Conservation (phyloP, 2,888 invertebrate species). For the Marronus borbonicus region DNA sequence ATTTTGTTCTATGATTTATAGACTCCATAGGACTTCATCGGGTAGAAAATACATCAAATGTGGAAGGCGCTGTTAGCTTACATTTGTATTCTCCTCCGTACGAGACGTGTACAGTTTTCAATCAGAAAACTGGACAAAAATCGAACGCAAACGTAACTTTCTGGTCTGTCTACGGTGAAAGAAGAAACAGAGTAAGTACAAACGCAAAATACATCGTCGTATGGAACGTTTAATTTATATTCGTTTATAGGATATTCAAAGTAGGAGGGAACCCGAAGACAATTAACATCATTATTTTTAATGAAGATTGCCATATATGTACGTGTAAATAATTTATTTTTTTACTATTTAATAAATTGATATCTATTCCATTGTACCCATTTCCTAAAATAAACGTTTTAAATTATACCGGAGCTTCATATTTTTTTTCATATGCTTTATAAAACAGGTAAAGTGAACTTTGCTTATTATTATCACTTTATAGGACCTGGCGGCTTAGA, state of each 20-base stretch:
- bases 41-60: conserved; percentile 94
- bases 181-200: conserved; percentile 76
- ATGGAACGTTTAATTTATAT: not conserved
- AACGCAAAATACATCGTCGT: not conserved
- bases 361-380: conserved; percentile 10
- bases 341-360: conserved; percentile 19
- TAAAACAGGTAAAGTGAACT: too few relatives aligned
- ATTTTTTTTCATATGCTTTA: too few relatives aligned
- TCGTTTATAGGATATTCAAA: conserved; percentile 61
- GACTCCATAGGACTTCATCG: conserved; percentile 96
- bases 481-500: too few relatives aligned
- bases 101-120: conserved; percentile 89
- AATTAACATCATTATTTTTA: conserved; percentile 57
- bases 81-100: conserved; percentile 98
- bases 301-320: not conserved
- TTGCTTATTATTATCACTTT: too few relatives aligned
- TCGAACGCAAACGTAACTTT: conserved; percentile 85
- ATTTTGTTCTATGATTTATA: conserved; percentile 66
- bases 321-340: conserved; percentile 37
- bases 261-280: conserved; percentile 64
- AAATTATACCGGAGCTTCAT: not conserved
- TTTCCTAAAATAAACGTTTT: conserved; percentile 4
- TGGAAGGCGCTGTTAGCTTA: conserved; percentile 90
- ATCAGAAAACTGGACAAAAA: conserved; percentile 89
- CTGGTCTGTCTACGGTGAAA: conserved; percentile 92